Percentiles rank a stretch among this genome's conserved stretches.
phyloP scores from a whole-genome alignment of 2,113 vertebrate genomes.

The Rhizomys pruinosus region DNA sequence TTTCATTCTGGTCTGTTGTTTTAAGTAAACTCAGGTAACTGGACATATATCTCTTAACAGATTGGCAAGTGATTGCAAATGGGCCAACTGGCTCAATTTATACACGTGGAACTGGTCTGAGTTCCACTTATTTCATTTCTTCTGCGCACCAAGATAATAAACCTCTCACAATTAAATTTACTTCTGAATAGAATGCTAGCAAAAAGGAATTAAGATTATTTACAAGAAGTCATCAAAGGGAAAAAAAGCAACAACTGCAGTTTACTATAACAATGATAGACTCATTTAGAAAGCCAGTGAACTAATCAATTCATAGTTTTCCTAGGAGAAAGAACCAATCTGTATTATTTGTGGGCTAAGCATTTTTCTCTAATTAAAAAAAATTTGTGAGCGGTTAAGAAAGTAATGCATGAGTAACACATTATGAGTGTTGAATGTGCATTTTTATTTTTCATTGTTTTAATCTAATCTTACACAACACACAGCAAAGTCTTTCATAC shows the following conservation, averaged over 20 bases:
- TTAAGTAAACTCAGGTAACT: constrained; percentile 6
- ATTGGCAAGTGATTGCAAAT: constrained; percentile 49
- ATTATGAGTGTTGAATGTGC: constrained; percentile 13
- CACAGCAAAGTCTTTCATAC: constrained; percentile 49
- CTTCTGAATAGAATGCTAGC: constrained; percentile 15
- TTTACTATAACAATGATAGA: constrained; percentile 46
- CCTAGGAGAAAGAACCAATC: constrained; percentile 1
- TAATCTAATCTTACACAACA: constrained; percentile 70
- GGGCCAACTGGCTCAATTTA: not conserved
- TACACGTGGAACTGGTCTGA: not conserved
- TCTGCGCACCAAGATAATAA: constrained; percentile 48
- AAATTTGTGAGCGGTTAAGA: constrained; percentile 64
- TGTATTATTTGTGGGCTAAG: constrained; percentile 27
- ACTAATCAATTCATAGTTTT: constrained; percentile 64
- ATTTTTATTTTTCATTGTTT: constrained; percentile 77
- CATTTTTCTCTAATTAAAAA: constrained; percentile 59
- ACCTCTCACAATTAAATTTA: constrained; percentile 27
- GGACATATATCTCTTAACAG: not conserved
- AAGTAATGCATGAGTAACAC: constrained; percentile 41
- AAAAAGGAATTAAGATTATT: constrained; percentile 67
- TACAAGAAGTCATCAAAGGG: constrained; percentile 47
- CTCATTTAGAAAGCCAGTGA: constrained; percentile 55
- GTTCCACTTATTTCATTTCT: not conserved
- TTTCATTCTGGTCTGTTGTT: not conserved
- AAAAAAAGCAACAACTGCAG: not conserved